Evolutionary conservation across 2,113 vertebrate genomes (phyloP).

Genomic region (Myanophis thanlyinensis): DNA sequence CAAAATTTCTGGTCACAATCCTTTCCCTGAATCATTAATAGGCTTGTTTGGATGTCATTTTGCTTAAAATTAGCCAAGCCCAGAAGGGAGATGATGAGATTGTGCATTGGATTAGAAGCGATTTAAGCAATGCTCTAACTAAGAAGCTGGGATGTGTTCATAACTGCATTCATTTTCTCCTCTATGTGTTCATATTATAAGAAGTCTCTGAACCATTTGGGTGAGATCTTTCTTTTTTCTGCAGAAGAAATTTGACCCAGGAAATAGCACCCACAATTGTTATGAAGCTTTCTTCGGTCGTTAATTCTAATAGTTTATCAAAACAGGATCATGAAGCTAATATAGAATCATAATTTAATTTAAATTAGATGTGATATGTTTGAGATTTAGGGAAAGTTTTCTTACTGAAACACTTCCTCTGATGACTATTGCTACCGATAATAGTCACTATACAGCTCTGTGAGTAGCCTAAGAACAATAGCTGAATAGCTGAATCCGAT

Average conservation of each 20-base stretch:
- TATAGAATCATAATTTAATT: neutral
- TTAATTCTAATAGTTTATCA: neutral
- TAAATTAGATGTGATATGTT: neutral
- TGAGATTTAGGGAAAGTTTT: neutral
- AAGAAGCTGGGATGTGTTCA: neutral
- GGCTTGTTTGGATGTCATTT: slow-evolving; percentile 4
- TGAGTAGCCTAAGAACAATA: neutral
- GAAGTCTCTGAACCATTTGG: neutral
- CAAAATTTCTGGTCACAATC: slow-evolving; percentile 6
- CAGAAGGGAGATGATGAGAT: neutral
- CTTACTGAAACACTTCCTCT: neutral
- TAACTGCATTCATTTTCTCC: neutral
- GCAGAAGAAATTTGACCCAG: neutral
- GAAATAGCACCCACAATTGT: neutral
- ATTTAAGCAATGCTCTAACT: neutral
- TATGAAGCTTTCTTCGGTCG: neutral
- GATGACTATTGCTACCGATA: neutral
- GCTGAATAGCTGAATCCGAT: neutral
- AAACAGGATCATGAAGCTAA: neutral
- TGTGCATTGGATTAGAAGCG: neutral
- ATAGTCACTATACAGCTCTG: neutral
- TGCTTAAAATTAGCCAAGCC: neutral
- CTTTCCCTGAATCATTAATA: slow-evolving; percentile 19
- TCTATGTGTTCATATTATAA: neutral
- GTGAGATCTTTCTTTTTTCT: neutral